Percentiles rank a stretch among this genome's conserved stretches.
These are phyloP conservation scores for Diaprepes abbreviatus DNA, from an alignment of 2,888 invertebrate genomes.

Conservation along the genomic window DNA sequence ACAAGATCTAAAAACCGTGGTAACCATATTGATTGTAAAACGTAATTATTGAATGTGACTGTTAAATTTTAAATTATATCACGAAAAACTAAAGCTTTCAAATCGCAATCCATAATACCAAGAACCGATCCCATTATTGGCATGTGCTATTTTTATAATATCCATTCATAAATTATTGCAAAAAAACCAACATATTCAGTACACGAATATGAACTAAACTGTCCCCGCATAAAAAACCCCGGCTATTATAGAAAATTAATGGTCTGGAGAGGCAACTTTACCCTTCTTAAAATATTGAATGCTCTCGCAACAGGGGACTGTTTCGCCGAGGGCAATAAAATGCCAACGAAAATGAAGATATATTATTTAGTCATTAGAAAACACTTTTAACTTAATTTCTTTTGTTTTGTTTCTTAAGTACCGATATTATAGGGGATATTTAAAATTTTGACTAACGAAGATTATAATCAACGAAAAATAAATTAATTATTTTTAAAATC, in stretches of 20 bases:
- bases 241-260: conserved; percentile 38
- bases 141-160: no score
- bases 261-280: conserved; percentile 23
- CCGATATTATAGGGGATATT: no score
- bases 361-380: conserved; percentile 7
- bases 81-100: no score
- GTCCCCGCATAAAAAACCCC: neutral
- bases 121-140: no score
- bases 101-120: no score
- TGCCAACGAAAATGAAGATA: conserved; percentile 41
- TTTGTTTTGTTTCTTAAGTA: neutral
- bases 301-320: conserved; percentile 35
- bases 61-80: no score
- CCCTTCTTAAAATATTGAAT: conserved; percentile 41
- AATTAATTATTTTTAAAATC: no score
- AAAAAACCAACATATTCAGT: neutral
- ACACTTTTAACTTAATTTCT: conserved; percentile 17
- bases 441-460: no score
- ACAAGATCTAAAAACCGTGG: no score
- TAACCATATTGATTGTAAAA: no score
- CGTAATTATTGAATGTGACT: no score
- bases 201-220: neutral
- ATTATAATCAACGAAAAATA: no score
- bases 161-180: neutral
- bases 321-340: conserved; percentile 39